A percentile compares a stretch with the other conserved stretches of the same genome.
Conservation (phyloP, 1,140 invertebrate genomes). For the Pogonomyrmex barbatus region DNA sequence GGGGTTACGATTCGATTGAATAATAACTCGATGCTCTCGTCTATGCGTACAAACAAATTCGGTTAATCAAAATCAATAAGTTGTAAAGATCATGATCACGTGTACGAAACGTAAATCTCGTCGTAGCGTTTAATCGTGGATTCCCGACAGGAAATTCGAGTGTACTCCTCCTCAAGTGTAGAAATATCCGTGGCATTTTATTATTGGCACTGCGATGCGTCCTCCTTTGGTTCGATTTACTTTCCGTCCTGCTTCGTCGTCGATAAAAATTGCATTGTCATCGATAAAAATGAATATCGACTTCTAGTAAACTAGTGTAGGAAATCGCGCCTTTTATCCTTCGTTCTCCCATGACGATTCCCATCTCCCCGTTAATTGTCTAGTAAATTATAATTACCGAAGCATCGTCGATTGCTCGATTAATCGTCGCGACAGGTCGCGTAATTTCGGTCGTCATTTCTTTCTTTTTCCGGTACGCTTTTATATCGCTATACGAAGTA, state of each 20-base stretch:
- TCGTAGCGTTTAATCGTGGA: background rate
- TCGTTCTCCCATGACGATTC: background rate
- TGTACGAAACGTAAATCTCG: slow-evolving; percentile 1
- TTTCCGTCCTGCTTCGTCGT: background rate
- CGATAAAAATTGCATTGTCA: slow-evolving; percentile 27
- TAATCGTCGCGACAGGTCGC: slow-evolving; percentile 3
- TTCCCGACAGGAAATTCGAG: slow-evolving; percentile 6
- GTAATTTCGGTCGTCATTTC: background rate
- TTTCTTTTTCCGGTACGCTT: background rate
- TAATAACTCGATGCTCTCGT: slow-evolving; percentile 10
- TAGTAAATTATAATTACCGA: slow-evolving; percentile 18
- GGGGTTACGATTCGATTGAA: background rate
- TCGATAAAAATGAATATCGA: slow-evolving; percentile 12
- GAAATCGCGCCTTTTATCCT: slow-evolving; percentile 12
- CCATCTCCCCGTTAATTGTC: slow-evolving; percentile 1
- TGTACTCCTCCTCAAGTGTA: slow-evolving; percentile 13
- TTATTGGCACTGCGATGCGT: slow-evolving; percentile 65
- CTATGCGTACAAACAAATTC: slow-evolving; percentile 12
- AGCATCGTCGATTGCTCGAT: slow-evolving; percentile 25
- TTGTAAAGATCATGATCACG: background rate
- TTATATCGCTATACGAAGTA: slow-evolving; percentile 28
- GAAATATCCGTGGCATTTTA: slow-evolving; percentile 48
- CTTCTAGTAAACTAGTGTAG: slow-evolving; percentile 18
- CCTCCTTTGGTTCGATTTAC: background rate
- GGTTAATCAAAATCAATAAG: slow-evolving; percentile 13